Conservation (phyloP, 1,140 invertebrate genomes). For the Ceratosolen solmsi region DNA sequence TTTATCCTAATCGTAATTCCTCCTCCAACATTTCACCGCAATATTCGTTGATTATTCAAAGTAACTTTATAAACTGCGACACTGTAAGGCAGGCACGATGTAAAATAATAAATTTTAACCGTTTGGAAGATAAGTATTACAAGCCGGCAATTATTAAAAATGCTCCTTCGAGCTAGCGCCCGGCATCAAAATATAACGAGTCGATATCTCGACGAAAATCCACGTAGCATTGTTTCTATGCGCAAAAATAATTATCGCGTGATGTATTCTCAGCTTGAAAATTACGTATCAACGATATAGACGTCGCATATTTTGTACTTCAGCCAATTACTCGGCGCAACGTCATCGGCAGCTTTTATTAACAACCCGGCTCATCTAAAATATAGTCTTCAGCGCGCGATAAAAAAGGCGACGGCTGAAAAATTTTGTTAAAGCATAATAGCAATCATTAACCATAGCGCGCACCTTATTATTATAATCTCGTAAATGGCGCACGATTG, state of each 20-base stretch:
- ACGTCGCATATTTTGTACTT: background rate
- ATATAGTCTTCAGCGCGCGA: background rate
- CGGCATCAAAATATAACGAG: background rate
- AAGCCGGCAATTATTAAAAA: background rate
- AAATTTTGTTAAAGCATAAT: constrained; percentile 2
- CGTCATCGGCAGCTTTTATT: constrained; percentile 2
- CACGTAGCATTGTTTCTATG: background rate
- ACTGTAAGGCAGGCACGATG: background rate
- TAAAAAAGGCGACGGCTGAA: background rate
- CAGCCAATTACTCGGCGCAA: background rate
- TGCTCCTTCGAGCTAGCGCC: background rate
- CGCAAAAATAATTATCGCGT: background rate
- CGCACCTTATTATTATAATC: constrained; percentile 30
- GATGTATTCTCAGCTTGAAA: background rate
- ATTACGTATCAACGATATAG: background rate
- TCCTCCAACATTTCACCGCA: background rate
- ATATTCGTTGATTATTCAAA: background rate
- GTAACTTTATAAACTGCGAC: background rate
- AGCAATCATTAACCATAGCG: background rate
- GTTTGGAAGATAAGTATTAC: background rate
- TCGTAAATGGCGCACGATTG: constrained; percentile 6
- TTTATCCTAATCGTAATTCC: background rate
- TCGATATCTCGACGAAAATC: background rate
- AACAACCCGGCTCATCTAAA: background rate
- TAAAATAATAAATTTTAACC: background rate